Percentiles rank a stretch among this genome's conserved stretches.
These are phyloP conservation scores for Chondrosia reniformis DNA, from an alignment of 37 sponge, comb jelly and placozoan genomes.

Conservation along the genomic window DNA sequence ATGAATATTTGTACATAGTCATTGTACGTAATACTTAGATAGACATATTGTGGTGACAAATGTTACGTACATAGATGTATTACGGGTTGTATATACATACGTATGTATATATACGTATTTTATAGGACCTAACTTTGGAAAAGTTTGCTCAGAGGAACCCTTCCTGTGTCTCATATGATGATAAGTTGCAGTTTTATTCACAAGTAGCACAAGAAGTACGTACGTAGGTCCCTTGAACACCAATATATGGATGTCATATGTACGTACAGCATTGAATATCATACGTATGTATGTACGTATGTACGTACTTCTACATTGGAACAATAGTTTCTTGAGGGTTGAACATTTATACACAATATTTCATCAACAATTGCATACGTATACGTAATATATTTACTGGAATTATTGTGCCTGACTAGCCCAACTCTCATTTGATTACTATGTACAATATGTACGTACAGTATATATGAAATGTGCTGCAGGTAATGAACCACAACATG, in stretches of 20 bases:
- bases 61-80: not conserved
- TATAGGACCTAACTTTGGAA: conserved; percentile 79
- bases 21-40: not conserved
- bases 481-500: conserved; percentile 42
- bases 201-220: conserved; percentile 52
- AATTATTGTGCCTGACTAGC: too few relatives aligned
- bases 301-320: conserved; percentile 1
- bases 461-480: not conserved
- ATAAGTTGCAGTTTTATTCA: conserved; percentile 80
- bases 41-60: too few relatives aligned
- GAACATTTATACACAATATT: too few relatives aligned
- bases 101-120: not conserved
- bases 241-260: not conserved
- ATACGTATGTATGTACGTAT: not conserved
- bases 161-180: conserved; percentile 81
- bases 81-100: not conserved
- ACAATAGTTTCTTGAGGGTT: too few relatives aligned
- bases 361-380: too few relatives aligned
- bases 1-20: not conserved
- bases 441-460: not conserved
- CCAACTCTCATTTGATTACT: too few relatives aligned
- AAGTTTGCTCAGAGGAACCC: conserved; percentile 83
- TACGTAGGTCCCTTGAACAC: not conserved
- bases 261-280: not conserved
- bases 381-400: too few relatives aligned